These are phyloP conservation scores for Syngnathus typhle DNA, from an alignment of 2,113 vertebrate species.

Conservation along the genomic window DNA sequence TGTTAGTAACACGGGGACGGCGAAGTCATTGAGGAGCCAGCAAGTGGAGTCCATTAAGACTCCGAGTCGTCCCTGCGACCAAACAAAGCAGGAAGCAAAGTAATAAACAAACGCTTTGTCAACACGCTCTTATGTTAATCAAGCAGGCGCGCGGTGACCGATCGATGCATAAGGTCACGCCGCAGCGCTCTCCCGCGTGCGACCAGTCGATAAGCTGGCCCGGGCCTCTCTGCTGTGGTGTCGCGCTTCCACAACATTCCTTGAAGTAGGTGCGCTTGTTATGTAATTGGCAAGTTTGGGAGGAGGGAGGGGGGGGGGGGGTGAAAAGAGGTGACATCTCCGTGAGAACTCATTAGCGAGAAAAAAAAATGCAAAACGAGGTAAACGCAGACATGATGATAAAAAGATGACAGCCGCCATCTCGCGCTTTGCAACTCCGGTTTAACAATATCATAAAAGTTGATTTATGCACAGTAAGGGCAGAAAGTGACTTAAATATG, in stretches of 20 bases:
- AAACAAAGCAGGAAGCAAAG: not conserved
- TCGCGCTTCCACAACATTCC: not conserved
- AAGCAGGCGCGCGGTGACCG: conserved; percentile 3
- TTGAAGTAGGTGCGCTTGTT: not conserved
- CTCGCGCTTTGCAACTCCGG: not conserved
- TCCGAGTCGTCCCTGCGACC: not conserved
- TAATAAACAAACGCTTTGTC: conserved; percentile 12
- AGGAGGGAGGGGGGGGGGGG: not conserved
- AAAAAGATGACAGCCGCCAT: not conserved
- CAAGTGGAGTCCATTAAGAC: not conserved
- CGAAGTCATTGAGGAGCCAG: not conserved
- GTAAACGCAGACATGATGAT: not conserved
- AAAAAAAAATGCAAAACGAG: conserved; percentile 4
- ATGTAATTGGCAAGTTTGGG: not conserved
- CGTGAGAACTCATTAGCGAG: not conserved
- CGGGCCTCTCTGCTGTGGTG: not conserved
- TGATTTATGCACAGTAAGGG: not conserved
- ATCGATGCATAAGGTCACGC: conserved; percentile 8
- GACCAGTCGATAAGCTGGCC: not conserved
- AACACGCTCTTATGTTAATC: conserved; percentile 10
- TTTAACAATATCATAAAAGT: not conserved
- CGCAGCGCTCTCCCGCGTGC: not conserved
- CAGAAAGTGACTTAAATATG: not conserved
- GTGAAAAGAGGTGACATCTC: not conserved
- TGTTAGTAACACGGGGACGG: too few species aligned